phyloP scores from a whole-genome alignment of 92 coral and sea anemone species.

The Zoanthus solanderi region DNA sequence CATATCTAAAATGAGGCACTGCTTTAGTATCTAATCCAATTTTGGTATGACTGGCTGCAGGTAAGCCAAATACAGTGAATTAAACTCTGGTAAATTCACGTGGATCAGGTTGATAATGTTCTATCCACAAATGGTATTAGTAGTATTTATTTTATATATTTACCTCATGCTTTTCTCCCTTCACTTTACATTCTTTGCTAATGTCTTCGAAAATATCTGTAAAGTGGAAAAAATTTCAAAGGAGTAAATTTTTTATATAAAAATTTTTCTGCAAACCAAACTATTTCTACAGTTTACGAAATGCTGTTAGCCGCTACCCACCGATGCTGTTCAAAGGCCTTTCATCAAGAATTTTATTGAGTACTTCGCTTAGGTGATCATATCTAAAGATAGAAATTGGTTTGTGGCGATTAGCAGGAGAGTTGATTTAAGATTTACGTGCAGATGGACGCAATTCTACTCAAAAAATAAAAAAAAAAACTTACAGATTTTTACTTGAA shows the following conservation, averaged over 20 bases:
- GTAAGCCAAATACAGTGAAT: no score
- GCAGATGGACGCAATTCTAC: background rate
- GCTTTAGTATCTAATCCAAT: background rate
- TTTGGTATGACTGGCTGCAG: background rate
- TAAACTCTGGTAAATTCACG: no score
- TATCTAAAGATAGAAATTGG: slow-evolving; percentile 63
- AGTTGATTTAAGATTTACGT: background rate
- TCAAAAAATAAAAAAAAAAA: background rate
- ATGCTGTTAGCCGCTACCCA: slow-evolving; percentile 47
- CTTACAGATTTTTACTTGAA: slow-evolving; percentile 92
- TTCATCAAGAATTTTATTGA: slow-evolving; percentile 87
- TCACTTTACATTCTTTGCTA: slow-evolving; percentile 73
- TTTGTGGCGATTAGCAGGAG: background rate
- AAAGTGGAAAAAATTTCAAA: background rate
- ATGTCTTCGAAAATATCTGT: slow-evolving; percentile 93
- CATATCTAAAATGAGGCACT: background rate
- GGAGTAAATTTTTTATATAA: background rate
- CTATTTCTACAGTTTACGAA: background rate
- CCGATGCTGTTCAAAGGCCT: slow-evolving; percentile 91
- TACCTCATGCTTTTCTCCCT: slow-evolving; percentile 66
- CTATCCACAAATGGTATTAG: background rate
- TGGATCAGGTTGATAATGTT: no score
- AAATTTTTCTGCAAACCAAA: background rate
- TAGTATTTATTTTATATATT: background rate
- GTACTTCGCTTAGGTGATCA: slow-evolving; percentile 90